Evolutionary conservation across 2,113 vertebrate genomes (phyloP).

Genomic region (Sigmodon hispidus): DNA sequence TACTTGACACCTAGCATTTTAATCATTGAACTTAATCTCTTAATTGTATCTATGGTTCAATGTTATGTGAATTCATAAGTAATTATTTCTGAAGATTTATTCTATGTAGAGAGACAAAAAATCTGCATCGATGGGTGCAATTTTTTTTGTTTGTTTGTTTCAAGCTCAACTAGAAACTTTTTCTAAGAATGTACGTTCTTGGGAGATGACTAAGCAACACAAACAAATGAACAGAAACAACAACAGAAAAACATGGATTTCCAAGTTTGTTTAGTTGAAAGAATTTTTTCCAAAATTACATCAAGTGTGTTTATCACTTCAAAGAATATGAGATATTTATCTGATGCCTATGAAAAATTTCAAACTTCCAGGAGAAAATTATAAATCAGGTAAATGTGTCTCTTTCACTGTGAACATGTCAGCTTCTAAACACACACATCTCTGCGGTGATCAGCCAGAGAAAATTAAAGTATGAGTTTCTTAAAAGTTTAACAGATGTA

Average conservation of each 20-base stretch:
- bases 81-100: neutral
- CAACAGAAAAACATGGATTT: neutral
- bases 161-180: slow-evolving; percentile 12
- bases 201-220: neutral
- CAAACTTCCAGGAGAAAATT: slow-evolving; percentile 30
- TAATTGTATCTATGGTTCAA: neutral
- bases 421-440: neutral
- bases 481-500: neutral
- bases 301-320: neutral
- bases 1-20: neutral
- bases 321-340: neutral
- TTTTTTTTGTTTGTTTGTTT: slow-evolving; percentile 5
- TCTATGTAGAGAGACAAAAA: neutral
- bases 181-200: neutral
- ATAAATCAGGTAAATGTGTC: slow-evolving; percentile 1
- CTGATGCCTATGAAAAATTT: slow-evolving; percentile 20
- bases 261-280: neutral
- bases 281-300: neutral
- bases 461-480: slow-evolving; percentile 24
- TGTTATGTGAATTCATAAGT: neutral
- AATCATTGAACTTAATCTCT: neutral
- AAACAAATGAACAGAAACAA: neutral
- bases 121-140: neutral
- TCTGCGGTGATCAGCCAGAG: neutral
- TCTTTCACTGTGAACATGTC: slow-evolving; percentile 31